A percentile compares a stretch with the other conserved stretches of the same genome.
These are phyloP conservation scores for Oscheius onirici DNA, from an alignment of 2,888 invertebrate genomes.

Conservation along the genomic window DNA sequence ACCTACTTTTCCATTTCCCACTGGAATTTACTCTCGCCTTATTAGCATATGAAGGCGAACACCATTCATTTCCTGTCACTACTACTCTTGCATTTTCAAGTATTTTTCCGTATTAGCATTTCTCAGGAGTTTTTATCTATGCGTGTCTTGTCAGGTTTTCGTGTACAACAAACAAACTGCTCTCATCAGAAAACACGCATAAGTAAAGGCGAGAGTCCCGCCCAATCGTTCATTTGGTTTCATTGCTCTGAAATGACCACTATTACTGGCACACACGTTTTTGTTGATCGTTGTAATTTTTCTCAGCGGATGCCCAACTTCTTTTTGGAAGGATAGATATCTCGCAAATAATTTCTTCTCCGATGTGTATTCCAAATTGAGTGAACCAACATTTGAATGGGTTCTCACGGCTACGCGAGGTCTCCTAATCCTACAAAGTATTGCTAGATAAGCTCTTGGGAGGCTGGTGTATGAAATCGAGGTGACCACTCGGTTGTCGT, in stretches of 20 bases:
- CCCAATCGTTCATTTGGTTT: constrained; percentile 22
- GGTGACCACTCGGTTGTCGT: neutral
- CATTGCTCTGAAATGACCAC: constrained; percentile 23
- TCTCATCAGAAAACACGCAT: constrained; percentile 13
- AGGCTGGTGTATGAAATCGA: constrained; percentile 15
- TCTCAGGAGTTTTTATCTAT: too few species aligned
- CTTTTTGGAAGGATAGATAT: neutral
- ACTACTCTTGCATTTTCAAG: too few species aligned
- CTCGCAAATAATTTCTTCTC: neutral
- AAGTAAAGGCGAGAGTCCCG: neutral
- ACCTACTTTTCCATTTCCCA: neutral
- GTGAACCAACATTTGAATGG: constrained; percentile 23
- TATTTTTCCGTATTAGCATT: too few species aligned
- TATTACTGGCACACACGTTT: constrained; percentile 11
- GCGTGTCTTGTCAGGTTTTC: too few species aligned
- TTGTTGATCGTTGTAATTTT: neutral
- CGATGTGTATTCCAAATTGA: constrained; percentile 13
- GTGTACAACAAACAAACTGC: too few species aligned
- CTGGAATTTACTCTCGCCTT: neutral
- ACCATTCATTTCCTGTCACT: neutral
- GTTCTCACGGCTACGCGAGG: constrained; percentile 29
- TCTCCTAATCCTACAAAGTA: constrained; percentile 25
- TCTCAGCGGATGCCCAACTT: neutral
- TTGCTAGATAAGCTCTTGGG: constrained; percentile 22
- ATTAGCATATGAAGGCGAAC: constrained; percentile 18